phyloP scores from a whole-genome alignment of 2,797 vertebrate species.

The Aselliscus stoliczkanus region DNA sequence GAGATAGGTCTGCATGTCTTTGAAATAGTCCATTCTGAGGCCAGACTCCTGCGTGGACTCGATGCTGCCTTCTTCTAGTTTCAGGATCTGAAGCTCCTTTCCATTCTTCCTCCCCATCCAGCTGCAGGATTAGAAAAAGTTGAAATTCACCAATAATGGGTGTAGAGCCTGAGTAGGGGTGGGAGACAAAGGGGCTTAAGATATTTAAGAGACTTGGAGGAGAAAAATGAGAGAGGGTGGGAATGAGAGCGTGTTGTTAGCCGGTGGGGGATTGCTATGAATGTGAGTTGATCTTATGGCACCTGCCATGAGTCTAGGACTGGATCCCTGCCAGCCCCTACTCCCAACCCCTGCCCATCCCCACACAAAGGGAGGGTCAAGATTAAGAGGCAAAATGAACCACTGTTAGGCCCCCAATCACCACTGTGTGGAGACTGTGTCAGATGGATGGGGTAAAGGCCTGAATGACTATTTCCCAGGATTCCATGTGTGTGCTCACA shows the following conservation, averaged over 20 bases:
- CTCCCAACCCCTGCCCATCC: too few relatives aligned
- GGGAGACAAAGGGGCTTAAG: neutral
- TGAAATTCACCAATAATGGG: neutral
- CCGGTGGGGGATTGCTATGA: neutral
- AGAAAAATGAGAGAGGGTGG: neutral
- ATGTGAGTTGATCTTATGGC: neutral
- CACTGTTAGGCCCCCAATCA: accelerated
- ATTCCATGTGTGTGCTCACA: neutral
- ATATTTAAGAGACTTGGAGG: neutral
- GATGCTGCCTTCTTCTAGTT: neutral
- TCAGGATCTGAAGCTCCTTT: neutral
- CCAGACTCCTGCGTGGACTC: neutral
- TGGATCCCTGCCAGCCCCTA: neutral
- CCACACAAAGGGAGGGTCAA: neutral
- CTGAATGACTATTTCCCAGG: neutral
- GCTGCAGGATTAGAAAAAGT: neutral
- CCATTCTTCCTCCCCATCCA: too few relatives aligned
- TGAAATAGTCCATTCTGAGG: neutral
- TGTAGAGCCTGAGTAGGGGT: neutral
- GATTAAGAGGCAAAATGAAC: neutral
- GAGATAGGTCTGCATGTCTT: neutral
- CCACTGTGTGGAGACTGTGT: neutral
- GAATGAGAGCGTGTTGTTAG: neutral
- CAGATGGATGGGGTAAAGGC: neutral
- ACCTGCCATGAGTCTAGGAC: neutral